These are phyloP conservation scores for Aurelia coerulea DNA, from an alignment of 30 jellyfish, hydroid and myxozoan species.

Conservation along the genomic window DNA sequence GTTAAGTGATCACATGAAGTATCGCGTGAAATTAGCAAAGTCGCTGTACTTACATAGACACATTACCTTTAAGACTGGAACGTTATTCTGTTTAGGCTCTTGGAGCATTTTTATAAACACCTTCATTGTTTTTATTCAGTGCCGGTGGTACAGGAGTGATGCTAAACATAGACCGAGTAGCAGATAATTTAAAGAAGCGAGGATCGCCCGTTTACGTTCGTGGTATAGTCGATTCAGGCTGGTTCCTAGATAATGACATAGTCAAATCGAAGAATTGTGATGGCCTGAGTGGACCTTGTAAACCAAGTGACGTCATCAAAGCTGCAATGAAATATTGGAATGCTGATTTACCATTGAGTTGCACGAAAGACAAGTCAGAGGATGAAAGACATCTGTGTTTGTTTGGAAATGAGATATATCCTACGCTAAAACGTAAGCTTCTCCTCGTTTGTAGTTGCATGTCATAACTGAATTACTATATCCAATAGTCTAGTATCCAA, in stretches of 20 bases:
- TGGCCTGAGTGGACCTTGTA: slow-evolving; percentile 23
- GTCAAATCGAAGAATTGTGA: slow-evolving; percentile 32
- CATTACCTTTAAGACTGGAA: no score
- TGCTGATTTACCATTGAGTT: slow-evolving; percentile 69
- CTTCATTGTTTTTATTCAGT: slow-evolving; percentile 44
- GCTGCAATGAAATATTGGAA: slow-evolving; percentile 78
- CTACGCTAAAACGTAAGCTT: slow-evolving; percentile 66
- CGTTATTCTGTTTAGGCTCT: no score
- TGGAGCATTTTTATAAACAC: not conserved
- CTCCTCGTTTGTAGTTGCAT: not conserved
- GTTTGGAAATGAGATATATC: slow-evolving; percentile 75
- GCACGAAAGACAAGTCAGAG: slow-evolving; percentile 34
- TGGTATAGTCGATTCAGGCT: slow-evolving; percentile 94
- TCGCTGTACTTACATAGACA: no score
- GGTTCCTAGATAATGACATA: slow-evolving; percentile 79
- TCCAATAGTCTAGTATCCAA: no score
- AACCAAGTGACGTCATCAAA: slow-evolving; percentile 61
- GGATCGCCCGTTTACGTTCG: slow-evolving; percentile 69
- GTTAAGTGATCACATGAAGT: no score
- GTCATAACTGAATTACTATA: no score
- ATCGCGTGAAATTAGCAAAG: no score
- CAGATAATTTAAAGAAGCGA: slow-evolving; percentile 35
- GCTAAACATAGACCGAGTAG: slow-evolving; percentile 89
- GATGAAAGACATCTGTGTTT: slow-evolving; percentile 69
- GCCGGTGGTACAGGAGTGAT: slow-evolving; percentile 98